Base-by-base conservation (phyloP, 1,140 invertebrate genomes). In the Ctenoplectra terminalis region DNA sequence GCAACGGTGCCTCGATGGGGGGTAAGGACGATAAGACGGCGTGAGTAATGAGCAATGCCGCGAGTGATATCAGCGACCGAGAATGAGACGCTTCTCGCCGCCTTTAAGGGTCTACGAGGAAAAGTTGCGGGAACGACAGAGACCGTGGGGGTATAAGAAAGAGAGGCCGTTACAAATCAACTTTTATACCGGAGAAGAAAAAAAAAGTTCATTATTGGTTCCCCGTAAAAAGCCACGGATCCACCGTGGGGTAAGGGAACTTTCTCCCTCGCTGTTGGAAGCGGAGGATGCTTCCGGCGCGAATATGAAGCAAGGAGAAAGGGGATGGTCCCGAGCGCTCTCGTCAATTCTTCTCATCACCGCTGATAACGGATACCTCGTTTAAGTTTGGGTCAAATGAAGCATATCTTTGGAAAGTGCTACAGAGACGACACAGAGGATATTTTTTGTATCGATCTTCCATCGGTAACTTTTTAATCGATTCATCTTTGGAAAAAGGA, bases 161-260 rank as follows among this genome's bases (percentile, higher is more conserved):
- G 85, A 85, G 85, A 79, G 63, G 34, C n/a, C 66, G 85, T 90
- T 91, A 88, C 92, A 92, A 93, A 93, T 93, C 92, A 93, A 94
- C 90, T 93, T 94, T 93, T 93, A 92, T 92, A 91, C 87, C 89
- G 86, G 29, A 70, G 67, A 31, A 91, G 86, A 83, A 78, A 89
- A 87, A 92, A 93, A 92, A 92, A 92, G 90, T 93, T 93, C 92
- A 93, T 93, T 93, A 93, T 93, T 93, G 91, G 92, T 93, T 93
- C 90, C 89, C 91, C 92, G 91, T 93, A 93, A 93, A 93, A 92
- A 92, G 84, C 81, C 69, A 84, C 86, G 80, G 83, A 88, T 87
- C 76, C 77, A 56, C 48, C 85, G 63, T 67, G 50, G 81, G 66
- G 85, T 79, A 72, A 84, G 72, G 63, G 79, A 79, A 43, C 60